These are phyloP conservation scores for Drosophila asahinai DNA, from an alignment of 1,140 invertebrate species.

Conservation along the genomic window DNA sequence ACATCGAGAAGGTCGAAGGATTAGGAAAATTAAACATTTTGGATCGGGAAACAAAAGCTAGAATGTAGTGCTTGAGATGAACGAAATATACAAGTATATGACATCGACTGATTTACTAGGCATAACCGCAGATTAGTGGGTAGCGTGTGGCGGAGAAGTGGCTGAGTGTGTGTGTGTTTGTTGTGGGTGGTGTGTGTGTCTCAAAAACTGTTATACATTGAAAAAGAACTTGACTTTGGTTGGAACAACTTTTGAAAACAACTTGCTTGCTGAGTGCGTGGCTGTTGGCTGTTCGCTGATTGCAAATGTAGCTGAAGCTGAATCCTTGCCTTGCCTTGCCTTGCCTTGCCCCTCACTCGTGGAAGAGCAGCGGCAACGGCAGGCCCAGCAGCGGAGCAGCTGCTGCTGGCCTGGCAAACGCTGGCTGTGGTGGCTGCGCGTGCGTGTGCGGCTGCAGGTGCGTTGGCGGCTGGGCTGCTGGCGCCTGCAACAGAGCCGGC, in stretches of 20 bases:
- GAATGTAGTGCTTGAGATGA: slow-evolving; percentile 55
- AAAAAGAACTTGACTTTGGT: slow-evolving; percentile 71
- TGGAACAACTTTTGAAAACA: slow-evolving; percentile 59
- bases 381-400: slow-evolving; percentile 58
- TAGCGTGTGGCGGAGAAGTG: slow-evolving; percentile 34
- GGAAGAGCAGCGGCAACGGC: slow-evolving; percentile 68
- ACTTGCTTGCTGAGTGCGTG: slow-evolving; percentile 61
- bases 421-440: slow-evolving; percentile 45
- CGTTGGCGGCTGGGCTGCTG: slow-evolving; percentile 47
- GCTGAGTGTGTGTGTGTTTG: slow-evolving; percentile 29
- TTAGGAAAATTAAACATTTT: slow-evolving; percentile 40
- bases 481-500: slow-evolving; percentile 72
- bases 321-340: slow-evolving; percentile 32
- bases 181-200: slow-evolving; percentile 52
- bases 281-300: slow-evolving; percentile 17
- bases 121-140: slow-evolving; percentile 61
- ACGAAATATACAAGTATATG: slow-evolving; percentile 45
- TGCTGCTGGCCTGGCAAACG: slow-evolving; percentile 34
- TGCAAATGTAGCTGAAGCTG: slow-evolving; percentile 9
- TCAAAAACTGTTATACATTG: slow-evolving; percentile 81
- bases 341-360: slow-evolving; percentile 45
- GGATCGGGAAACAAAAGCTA: slow-evolving; percentile 43
- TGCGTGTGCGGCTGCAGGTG: slow-evolving; percentile 47
- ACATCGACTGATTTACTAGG: slow-evolving; percentile 58
- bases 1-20: slow-evolving; percentile 27